Evolutionary conservation across 2,113 vertebrate species (phyloP), one percentile per base, ranked within the genome.

Genomic region (Thalassarche chlororhynchos): DNA sequence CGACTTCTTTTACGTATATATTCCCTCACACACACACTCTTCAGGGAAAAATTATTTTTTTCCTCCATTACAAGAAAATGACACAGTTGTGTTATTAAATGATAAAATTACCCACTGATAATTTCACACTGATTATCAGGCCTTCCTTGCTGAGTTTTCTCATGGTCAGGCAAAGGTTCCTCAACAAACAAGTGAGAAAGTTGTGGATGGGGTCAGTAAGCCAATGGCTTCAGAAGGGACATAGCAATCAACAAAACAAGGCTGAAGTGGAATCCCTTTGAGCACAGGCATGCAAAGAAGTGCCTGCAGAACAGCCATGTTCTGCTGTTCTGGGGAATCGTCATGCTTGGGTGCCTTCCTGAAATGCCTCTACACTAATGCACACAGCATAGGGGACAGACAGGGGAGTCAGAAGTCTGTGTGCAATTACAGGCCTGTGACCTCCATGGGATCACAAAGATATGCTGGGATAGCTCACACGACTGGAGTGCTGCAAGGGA

Each of bases 401-500:
- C 19, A 54, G 18, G 9, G 7, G 13, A 21, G 7, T 5, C 20
- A 18, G 49, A 78, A 44, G 19, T 12, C 21, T 14, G 15, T 10
- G 40, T 31, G 8, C 57, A 87, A 8, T 9, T 16, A 24, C 23
- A 52, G 23, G 18, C 11, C 51, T 52, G 14, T 21, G 26, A 47
- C 16, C 26, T 34, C 23, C 6, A 11, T 8, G 16, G 31, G 15
- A 16, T 49, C 28, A 64, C 31, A 64, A 17, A 65, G 17, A 20
- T 12, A 17, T 5, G 8, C 31, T 10, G 29, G 42, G 16, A 68
- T 4, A 18, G 34, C 23, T 36, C 6, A 40, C 46, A 2, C 1
- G 3, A 4, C 20, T 25, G 34, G 32, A 12, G 7, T 8, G 10
- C 23, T 2, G 2, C 57, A 42, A 8, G 0, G 3, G 12, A 28